Percentiles rank a stretch among this genome's conserved stretches.
phyloP scores from a whole-genome alignment of 2,888 invertebrate genomes.

The Polyploca ridens region DNA sequence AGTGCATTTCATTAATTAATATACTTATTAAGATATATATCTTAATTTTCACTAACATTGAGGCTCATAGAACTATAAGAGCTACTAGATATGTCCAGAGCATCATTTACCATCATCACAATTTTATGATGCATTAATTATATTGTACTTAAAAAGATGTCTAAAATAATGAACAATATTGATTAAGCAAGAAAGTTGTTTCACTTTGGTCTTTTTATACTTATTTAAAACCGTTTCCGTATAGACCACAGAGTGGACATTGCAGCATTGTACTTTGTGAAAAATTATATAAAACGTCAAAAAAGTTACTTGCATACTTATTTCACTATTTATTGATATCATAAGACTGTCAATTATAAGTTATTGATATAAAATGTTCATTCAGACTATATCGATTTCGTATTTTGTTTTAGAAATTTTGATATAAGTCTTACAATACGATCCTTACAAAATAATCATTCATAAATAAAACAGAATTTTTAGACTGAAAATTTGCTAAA shows the following conservation, averaged over 20 bases:
- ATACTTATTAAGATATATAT: neutral
- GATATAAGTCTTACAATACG: conserved; percentile 29
- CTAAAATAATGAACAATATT: neutral
- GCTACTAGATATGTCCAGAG: neutral
- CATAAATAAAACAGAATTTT: neutral
- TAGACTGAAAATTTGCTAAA: conserved; percentile 13
- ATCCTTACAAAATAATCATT: neutral
- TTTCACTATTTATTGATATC: conserved; percentile 37
- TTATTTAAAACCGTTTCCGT: too few relatives aligned
- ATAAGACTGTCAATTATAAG: conserved; percentile 44
- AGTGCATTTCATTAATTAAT: neutral
- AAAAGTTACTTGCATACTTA: neutral
- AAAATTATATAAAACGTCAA: too few relatives aligned
- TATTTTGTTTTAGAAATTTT: conserved; percentile 35
- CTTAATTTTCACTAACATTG: neutral
- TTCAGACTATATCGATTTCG: conserved; percentile 41
- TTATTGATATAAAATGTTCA: conserved; percentile 20
- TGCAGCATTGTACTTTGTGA: too few relatives aligned
- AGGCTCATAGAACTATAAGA: neutral
- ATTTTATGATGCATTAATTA: too few relatives aligned
- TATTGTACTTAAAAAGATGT: too few relatives aligned
- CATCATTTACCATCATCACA: too few relatives aligned
- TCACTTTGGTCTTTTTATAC: neutral
- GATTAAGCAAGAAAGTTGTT: neutral
- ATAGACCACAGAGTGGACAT: too few relatives aligned